Conservation (phyloP, 2,888 invertebrate genomes). For the Mermis nigrescens region DNA sequence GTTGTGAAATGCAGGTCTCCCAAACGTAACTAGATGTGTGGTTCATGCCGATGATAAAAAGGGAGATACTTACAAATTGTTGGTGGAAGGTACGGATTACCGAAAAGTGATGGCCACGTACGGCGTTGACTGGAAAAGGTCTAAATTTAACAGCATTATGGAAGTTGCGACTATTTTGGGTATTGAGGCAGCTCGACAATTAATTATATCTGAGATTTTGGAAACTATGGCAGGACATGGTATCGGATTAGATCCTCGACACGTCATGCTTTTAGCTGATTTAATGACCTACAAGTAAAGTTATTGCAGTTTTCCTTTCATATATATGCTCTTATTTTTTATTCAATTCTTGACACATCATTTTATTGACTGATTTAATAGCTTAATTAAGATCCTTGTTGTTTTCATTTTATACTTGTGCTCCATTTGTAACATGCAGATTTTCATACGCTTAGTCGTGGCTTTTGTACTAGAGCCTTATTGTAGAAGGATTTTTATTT, state of each 20-base stretch:
- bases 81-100: slow-evolving; percentile 87
- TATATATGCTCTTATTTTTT: slow-evolving; percentile 10
- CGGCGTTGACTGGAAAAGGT: slow-evolving; percentile 60
- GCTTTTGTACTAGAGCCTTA: no score
- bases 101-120: slow-evolving; percentile 76
- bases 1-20: no score
- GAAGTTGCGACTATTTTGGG: slow-evolving; percentile 67
- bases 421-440: no score
- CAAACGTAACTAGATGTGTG: slow-evolving; percentile 68
- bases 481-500: no score
- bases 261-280: slow-evolving; percentile 88
- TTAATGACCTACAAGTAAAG: slow-evolving; percentile 69
- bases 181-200: slow-evolving; percentile 86
- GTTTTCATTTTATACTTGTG: no score
- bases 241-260: slow-evolving; percentile 87
- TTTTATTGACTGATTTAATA: background rate
- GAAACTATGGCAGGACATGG: slow-evolving; percentile 93
- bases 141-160: slow-evolving; percentile 76
- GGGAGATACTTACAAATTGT: slow-evolving; percentile 53
- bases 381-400: no score
- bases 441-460: no score
- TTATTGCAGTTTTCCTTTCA: slow-evolving; percentile 6
- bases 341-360: background rate
- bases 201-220: slow-evolving; percentile 86
- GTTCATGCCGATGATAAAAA: slow-evolving; percentile 64